These are phyloP conservation scores for Sparidentex hasta DNA, from an alignment of 2,797 vertebrate species.

Conservation along the genomic window DNA sequence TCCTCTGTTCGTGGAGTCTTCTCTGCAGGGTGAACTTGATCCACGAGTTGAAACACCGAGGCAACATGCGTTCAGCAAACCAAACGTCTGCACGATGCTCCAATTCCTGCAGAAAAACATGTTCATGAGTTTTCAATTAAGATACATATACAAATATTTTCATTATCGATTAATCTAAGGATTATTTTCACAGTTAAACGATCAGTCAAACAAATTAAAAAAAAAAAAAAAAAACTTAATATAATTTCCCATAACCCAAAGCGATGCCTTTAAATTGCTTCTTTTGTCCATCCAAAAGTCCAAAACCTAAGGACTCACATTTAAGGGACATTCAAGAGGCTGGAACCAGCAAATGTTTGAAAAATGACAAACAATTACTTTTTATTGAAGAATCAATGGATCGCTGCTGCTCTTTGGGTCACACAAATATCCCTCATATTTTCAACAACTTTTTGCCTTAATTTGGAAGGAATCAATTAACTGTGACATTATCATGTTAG, in stretches of 20 bases:
- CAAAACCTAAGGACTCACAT: too few relatives aligned
- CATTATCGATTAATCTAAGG: too few relatives aligned
- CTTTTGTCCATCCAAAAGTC: too few relatives aligned
- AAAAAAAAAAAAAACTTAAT: too few relatives aligned
- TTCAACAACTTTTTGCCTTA: neutral
- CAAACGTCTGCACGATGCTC: conserved; percentile 71
- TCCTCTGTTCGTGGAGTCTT: conserved; percentile 58
- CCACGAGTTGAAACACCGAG: conserved; percentile 80
- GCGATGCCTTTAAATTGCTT: too few relatives aligned
- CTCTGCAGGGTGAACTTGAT: conserved; percentile 69
- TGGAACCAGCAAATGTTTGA: too few relatives aligned
- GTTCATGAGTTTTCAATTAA: neutral
- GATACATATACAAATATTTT: neutral
- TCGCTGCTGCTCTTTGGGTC: neutral
- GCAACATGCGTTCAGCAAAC: conserved; percentile 71
- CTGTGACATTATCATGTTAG: neutral
- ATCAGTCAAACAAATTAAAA: too few relatives aligned
- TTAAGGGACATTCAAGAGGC: too few relatives aligned
- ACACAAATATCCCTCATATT: neutral
- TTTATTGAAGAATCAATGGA: too few relatives aligned
- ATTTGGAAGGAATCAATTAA: neutral
- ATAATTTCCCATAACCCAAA: too few relatives aligned
- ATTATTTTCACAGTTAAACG: too few relatives aligned
- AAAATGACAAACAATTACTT: too few relatives aligned
- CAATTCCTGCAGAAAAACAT: conserved; percentile 70